Evolutionary conservation across 2,113 vertebrate species (phyloP).

Genomic region (Anguilla rostrata): DNA sequence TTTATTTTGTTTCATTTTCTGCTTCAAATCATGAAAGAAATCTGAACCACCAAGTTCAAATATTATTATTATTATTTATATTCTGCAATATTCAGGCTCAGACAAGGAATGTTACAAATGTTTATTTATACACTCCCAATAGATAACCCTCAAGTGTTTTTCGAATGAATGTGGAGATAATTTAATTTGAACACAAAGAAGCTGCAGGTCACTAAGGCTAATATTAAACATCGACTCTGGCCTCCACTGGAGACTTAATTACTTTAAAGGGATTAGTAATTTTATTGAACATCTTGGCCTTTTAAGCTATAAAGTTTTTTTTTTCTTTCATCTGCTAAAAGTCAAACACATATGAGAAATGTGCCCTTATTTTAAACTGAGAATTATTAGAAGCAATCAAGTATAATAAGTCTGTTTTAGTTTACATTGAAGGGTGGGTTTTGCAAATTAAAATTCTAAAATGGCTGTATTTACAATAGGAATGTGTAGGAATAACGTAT

Average conservation of each 20-base stretch:
- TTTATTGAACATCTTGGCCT: slow-evolving; percentile 22
- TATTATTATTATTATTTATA: too few relatives aligned
- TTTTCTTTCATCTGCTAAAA: background rate
- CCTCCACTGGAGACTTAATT: slow-evolving; percentile 25
- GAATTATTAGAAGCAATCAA: background rate
- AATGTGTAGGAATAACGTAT: too few relatives aligned
- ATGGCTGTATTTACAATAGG: background rate
- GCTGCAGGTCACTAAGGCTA: slow-evolving; percentile 35
- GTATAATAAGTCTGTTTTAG: too few relatives aligned
- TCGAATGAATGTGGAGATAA: slow-evolving; percentile 19
- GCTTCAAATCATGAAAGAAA: background rate
- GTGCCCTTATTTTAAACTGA: slow-evolving; percentile 5
- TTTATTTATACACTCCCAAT: slow-evolving; percentile 1
- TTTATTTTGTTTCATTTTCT: background rate
- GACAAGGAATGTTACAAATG: too few relatives aligned
- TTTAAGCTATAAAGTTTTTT: slow-evolving; percentile 29
- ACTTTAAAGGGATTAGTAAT: slow-evolving; percentile 35
- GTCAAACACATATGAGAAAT: slow-evolving; percentile 26
- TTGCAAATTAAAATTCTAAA: background rate
- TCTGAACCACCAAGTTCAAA: background rate
- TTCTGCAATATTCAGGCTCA: too few relatives aligned
- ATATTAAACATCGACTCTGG: slow-evolving; percentile 33
- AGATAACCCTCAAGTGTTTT: slow-evolving; percentile 16
- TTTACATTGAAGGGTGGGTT: background rate
- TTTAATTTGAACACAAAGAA: slow-evolving; percentile 27